These are phyloP conservation scores for Pteromalus puparum DNA, from an alignment of 1,140 invertebrate species.

Conservation along the genomic window DNA sequence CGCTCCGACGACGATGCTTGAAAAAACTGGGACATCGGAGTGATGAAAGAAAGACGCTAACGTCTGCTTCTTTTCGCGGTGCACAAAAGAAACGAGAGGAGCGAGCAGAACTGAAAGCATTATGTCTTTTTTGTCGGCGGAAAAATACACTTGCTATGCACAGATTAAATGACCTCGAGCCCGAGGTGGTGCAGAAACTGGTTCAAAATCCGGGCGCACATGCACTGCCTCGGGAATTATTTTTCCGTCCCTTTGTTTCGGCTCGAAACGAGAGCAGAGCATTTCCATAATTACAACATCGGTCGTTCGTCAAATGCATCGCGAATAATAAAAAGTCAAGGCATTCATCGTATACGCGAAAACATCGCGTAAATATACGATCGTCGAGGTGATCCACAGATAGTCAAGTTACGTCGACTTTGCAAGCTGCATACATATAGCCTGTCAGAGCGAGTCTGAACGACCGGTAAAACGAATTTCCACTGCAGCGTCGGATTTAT, in stretches of 20 bases:
- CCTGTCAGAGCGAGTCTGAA: no score
- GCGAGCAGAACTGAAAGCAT: background rate
- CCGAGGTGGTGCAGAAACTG: no score
- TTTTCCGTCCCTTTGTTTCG: no score
- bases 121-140: background rate
- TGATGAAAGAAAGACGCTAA: background rate
- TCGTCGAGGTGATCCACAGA: background rate
- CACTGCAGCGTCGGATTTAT: background rate
- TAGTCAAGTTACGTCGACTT: background rate
- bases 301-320: no score
- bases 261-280: no score
- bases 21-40: background rate
- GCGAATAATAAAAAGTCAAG: background rate
- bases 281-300: no score
- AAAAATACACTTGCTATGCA: no score
- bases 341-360: background rate
- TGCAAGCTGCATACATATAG: background rate
- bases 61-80: background rate
- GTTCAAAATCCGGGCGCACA: no score
- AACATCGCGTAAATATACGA: background rate
- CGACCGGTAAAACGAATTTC: background rate
- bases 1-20: no score
- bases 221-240: background rate
- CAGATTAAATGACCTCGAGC: no score
- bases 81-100: background rate